phyloP scores from a whole-genome alignment of 2,888 invertebrate species.

The Carabus problematicus region DNA sequence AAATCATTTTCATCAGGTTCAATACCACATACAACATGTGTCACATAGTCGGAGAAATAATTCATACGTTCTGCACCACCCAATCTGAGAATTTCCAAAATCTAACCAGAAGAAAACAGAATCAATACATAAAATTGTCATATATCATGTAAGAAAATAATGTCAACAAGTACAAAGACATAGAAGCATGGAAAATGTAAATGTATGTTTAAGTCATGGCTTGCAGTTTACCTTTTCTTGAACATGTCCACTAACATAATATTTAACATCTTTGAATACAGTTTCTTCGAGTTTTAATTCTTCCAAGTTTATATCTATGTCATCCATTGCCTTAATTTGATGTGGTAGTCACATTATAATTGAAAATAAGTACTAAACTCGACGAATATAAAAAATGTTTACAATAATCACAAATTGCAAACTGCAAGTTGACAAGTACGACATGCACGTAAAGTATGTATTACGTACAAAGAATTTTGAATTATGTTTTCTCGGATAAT shows the following conservation, averaged over 20 bases:
- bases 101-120: slow-evolving; percentile 63
- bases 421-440: slow-evolving; percentile 29
- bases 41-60: slow-evolving; percentile 91
- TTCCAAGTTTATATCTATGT: slow-evolving; percentile 59
- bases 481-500: too few relatives aligned
- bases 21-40: slow-evolving; percentile 88
- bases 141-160: slow-evolving; percentile 1
- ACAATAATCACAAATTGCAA: slow-evolving; percentile 33
- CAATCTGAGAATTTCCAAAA: slow-evolving; percentile 77
- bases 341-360: slow-evolving; percentile 24
- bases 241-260: slow-evolving; percentile 81
- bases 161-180: too few relatives aligned
- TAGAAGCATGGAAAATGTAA: slow-evolving; percentile 32
- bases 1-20: slow-evolving; percentile 87
- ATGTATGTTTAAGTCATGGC: slow-evolving; percentile 22
- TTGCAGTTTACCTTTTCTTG: slow-evolving; percentile 68
- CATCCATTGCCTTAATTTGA: slow-evolving; percentile 53
- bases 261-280: slow-evolving; percentile 85
- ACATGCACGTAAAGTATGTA: slow-evolving; percentile 7
- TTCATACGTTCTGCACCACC: slow-evolving; percentile 89
- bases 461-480: not conserved
- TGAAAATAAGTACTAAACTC: slow-evolving; percentile 26
- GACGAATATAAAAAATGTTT: slow-evolving; percentile 34
- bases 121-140: slow-evolving; percentile 11
- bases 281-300: slow-evolving; percentile 62